Percentiles rank a stretch among this genome's conserved stretches.
phyloP scores from a whole-genome alignment of 2,888 invertebrate genomes.

The Tortrix viridana region DNA sequence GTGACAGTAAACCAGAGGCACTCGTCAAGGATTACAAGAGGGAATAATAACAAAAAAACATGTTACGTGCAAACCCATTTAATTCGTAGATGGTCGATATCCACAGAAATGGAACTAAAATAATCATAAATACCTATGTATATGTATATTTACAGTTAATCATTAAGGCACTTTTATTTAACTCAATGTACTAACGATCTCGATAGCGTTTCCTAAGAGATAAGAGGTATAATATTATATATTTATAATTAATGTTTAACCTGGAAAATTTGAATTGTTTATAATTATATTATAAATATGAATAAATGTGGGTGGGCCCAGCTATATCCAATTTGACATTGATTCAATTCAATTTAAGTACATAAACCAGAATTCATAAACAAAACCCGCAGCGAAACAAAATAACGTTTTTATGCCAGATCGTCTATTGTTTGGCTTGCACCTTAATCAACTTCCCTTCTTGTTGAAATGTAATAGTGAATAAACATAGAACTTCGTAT shows the following conservation, averaged over 20 bases:
- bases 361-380: too few relatives aligned
- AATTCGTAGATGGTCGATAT: conserved; percentile 31
- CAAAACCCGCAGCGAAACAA: too few relatives aligned
- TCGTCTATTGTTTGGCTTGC: too few relatives aligned
- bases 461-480: too few relatives aligned
- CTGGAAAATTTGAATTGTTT: conserved; percentile 20
- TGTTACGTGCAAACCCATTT: conserved; percentile 31
- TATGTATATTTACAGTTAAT: conserved; percentile 29
- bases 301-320: too few relatives aligned
- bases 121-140: conserved; percentile 34
- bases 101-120: conserved; percentile 25
- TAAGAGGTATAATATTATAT: conserved; percentile 6
- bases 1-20: too few relatives aligned
- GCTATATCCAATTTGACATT: background rate
- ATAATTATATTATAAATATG: background rate
- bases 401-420: too few relatives aligned
- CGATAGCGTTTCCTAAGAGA: conserved; percentile 12
- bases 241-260: conserved; percentile 23
- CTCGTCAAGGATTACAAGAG: too few relatives aligned
- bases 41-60: conserved; percentile 1
- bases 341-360: too few relatives aligned
- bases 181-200: conserved; percentile 10
- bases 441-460: too few relatives aligned
- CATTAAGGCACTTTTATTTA: conserved; percentile 32
- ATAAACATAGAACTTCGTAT: too few relatives aligned